Conservation (phyloP, 2,797 vertebrate genomes). For the Dicrostonyx torquatus region DNA sequence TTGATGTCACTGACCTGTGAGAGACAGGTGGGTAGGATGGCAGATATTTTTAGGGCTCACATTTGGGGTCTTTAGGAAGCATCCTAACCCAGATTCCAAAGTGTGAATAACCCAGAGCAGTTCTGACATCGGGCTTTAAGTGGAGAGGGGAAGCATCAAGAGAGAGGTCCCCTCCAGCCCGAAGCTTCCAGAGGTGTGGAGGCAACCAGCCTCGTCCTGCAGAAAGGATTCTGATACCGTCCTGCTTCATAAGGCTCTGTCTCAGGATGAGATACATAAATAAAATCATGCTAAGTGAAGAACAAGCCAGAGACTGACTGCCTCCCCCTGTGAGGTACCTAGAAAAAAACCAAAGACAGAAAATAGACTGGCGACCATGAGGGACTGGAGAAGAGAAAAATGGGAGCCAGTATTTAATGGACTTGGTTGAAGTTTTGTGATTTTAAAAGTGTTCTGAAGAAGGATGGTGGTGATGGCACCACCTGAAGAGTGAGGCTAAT, state of each 20-base stretch:
- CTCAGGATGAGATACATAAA: not conserved
- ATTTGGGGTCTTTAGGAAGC: not conserved
- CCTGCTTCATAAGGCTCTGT: not conserved
- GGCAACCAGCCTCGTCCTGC: not conserved
- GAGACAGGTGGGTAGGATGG: not conserved
- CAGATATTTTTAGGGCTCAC: constrained; percentile 37
- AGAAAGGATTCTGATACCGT: not conserved
- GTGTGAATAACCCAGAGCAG: not conserved
- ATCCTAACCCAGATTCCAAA: not conserved
- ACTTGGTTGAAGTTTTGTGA: not conserved
- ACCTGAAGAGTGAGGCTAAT: not conserved
- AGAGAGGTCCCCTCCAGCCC: not conserved
- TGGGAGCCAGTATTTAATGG: not conserved
- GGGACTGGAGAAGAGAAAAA: too few relatives aligned
- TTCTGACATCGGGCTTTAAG: not conserved
- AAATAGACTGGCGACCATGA: not conserved
- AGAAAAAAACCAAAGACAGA: not conserved
- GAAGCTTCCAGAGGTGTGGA: not conserved
- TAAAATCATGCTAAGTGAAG: not conserved
- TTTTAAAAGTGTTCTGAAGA: not conserved
- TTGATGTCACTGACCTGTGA: constrained; percentile 94
- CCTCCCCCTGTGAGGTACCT: not conserved
- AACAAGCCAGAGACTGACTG: not conserved
- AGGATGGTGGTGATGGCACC: not conserved
- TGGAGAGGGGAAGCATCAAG: not conserved